Conservation (phyloP, 1,140 invertebrate genomes). For the Tribolium castaneum region DNA sequence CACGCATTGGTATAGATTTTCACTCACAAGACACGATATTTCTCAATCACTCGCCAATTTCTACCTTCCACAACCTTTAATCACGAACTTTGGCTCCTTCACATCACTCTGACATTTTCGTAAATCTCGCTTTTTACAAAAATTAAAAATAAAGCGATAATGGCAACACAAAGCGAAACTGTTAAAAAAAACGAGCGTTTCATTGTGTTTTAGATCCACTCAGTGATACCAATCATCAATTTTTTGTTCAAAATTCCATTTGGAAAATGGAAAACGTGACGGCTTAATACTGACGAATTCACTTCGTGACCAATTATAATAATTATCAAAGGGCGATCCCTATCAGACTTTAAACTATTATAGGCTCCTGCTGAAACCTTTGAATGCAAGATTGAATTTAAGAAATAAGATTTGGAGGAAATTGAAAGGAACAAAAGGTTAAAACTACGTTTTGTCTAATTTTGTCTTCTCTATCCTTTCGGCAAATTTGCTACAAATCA, state of each 20-base stretch:
- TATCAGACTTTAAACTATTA: neutral
- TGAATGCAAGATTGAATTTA: neutral
- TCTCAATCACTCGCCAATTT: slow-evolving; percentile 42
- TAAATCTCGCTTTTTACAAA: too few relatives aligned
- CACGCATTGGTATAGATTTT: slow-evolving; percentile 43
- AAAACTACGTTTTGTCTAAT: neutral
- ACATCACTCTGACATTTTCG: too few relatives aligned
- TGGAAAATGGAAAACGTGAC: neutral
- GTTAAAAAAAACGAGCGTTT: neutral
- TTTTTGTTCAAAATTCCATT: neutral
- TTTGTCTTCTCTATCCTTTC: neutral
- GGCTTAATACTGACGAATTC: neutral
- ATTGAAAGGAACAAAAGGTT: neutral
- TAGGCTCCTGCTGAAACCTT: neutral
- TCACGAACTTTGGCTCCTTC: slow-evolving; percentile 35
- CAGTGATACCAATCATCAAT: neutral
- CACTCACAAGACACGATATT: slow-evolving; percentile 38
- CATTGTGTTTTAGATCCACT: neutral
- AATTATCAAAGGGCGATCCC: neutral
- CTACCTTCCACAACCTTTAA: slow-evolving; percentile 45
- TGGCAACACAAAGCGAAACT: neutral
- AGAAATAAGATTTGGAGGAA: neutral
- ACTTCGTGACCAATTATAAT: neutral
- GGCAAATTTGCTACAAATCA: neutral
- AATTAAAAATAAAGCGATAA: neutral